These are phyloP conservation scores for Carassius carassius DNA, from an alignment of 2,113 vertebrate species.

Conservation along the genomic window DNA sequence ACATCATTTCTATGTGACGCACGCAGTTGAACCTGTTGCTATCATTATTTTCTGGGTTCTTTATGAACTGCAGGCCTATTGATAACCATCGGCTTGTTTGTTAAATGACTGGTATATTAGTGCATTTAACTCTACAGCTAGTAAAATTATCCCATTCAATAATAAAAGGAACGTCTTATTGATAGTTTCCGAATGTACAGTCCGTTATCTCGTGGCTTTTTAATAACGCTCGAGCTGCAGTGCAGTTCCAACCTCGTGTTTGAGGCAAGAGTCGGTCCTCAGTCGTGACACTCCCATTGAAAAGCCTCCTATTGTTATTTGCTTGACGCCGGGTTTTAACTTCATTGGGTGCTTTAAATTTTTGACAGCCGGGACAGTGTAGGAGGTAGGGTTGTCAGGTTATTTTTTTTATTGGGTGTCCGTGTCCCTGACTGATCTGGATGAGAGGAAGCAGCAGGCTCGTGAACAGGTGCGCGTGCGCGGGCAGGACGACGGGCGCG, in stretches of 20 bases:
- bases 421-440: background rate
- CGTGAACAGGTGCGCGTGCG: constrained; percentile 47
- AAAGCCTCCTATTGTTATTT: background rate
- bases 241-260: constrained; percentile 69
- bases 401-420: background rate
- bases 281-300: constrained; percentile 14
- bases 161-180: background rate
- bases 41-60: background rate
- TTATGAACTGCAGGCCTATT: constrained; percentile 3
- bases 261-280: constrained; percentile 42
- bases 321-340: background rate
- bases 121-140: background rate
- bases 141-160: background rate
- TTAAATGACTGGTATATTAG: background rate
- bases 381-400: background rate
- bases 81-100: background rate
- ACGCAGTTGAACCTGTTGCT: background rate
- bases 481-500: constrained; percentile 60
- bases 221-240: background rate
- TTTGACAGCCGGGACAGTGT: too few relatives aligned
- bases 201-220: background rate
- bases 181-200: background rate
- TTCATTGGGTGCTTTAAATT: background rate
- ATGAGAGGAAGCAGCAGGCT: constrained; percentile 2
- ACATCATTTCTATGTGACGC: background rate